A percentile compares a stretch with the other conserved stretches of the same genome.
phyloP scores from a whole-genome alignment of 2,888 invertebrate species.

The Cartodere bifasciata region DNA sequence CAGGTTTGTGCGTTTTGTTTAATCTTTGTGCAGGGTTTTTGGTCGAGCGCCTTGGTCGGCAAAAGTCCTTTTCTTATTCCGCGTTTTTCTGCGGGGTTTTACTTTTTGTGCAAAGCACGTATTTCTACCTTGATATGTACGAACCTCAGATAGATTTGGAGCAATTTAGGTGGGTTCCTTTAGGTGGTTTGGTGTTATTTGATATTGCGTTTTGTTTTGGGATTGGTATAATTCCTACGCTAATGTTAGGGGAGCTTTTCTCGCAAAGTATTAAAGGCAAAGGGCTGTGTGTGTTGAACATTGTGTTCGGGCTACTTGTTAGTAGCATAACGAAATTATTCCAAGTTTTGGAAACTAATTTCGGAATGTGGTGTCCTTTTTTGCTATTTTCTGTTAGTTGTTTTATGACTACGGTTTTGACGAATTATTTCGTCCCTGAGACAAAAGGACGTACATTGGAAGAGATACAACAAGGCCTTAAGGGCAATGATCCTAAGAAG shows the following conservation, averaged over 20 bases:
- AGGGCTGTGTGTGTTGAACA: constrained; percentile 21
- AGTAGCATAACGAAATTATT: constrained; percentile 24
- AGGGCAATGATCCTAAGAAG: too few species aligned
- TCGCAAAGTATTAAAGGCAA: constrained; percentile 26
- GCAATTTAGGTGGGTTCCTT: constrained; percentile 18
- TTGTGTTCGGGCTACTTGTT: constrained; percentile 22
- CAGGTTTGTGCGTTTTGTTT: too few species aligned
- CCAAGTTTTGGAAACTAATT: constrained; percentile 22
- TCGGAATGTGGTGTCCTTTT: constrained; percentile 25
- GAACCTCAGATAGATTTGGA: constrained; percentile 15
- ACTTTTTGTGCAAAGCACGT: too few species aligned
- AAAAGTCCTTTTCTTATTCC: too few species aligned
- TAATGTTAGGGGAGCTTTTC: constrained; percentile 22
- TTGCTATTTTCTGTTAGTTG: constrained; percentile 20
- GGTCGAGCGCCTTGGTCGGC: too few species aligned
- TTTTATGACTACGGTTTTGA: constrained; percentile 19
- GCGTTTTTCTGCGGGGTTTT: too few species aligned
- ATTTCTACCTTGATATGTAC: constrained; percentile 26
- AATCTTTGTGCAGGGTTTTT: too few species aligned
- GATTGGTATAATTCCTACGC: constrained; percentile 18
- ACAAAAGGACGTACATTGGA: constrained; percentile 29
- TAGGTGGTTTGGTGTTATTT: constrained; percentile 19
- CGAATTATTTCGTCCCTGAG: constrained; percentile 23
- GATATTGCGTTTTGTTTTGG: constrained; percentile 19
- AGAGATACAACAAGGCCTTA: constrained; percentile 27